Evolutionary conservation across 2,113 vertebrate species (phyloP).

Genomic region (Scytalopus superciliaris): DNA sequence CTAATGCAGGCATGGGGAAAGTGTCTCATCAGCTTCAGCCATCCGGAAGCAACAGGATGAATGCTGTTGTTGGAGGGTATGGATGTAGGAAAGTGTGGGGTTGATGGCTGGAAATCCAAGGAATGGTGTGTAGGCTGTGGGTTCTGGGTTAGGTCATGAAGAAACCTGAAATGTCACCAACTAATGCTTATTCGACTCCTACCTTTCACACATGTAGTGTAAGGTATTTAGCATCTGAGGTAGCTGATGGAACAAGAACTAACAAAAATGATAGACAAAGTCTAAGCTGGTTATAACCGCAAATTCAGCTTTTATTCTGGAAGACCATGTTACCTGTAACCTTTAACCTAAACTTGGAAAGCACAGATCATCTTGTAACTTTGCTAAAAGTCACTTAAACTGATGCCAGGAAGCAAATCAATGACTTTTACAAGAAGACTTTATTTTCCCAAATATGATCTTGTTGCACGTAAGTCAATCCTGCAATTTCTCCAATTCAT

Average conservation of each 20-base stretch:
- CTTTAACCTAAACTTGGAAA: background rate
- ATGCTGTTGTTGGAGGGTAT: background rate
- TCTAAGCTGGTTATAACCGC: background rate
- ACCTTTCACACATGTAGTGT: accelerated
- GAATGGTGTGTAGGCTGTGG: background rate
- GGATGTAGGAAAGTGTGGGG: background rate
- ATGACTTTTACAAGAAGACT: background rate
- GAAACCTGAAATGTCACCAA: background rate
- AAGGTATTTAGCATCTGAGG: background rate
- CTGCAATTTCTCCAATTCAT: background rate
- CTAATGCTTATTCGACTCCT: background rate
- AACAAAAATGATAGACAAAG: background rate
- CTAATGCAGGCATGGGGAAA: background rate
- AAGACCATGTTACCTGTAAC: background rate
- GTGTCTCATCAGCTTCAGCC: background rate
- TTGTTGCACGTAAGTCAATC: background rate
- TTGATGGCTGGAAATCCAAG: background rate
- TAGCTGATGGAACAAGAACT: background rate
- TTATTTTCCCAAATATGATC: background rate
- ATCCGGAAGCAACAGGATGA: background rate
- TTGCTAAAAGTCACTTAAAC: background rate
- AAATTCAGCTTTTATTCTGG: background rate
- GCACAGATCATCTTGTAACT: background rate
- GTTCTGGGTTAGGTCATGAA: background rate
- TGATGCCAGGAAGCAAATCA: slow-evolving; percentile 8